Base-by-base conservation (phyloP, 2,888 invertebrate genomes). In the Sesia apiformis region DNA sequence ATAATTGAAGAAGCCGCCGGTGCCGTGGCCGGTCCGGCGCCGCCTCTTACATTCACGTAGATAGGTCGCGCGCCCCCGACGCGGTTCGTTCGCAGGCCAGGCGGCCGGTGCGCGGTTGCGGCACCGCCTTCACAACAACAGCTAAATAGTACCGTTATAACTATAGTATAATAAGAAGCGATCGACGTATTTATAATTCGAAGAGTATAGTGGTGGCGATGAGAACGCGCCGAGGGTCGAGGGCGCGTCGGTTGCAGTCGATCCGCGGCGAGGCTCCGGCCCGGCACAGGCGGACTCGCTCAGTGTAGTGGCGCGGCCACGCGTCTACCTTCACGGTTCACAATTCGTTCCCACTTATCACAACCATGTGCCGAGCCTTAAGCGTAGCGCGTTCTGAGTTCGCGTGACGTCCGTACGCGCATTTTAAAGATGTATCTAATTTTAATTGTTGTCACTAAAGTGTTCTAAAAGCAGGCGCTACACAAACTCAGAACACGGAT, bases 141-240 rank as follows among this genome's bases (percentile, higher is more conserved):
- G 81, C 87, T 86, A 83, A 78, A 78, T 79, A 80, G 72, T 80
- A 78, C 80, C 76, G 76, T 77, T 80, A 83, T 76, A 74, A 78
- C 65, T 78, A 81, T 86, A 85, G 72, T 73, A 77, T 83, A 78
- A 79, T 78, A 76, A 78, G 69, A 86, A 88, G 88, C 88, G 78
- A 78, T 82, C 74, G 78, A 78, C 74, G 75, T 76, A 78, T 83
- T 78, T 84, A 81, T 80, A 79, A 83, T 79, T 78, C 68, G 74
- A 78, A 78, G 78, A 77, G 69, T 77, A 78, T 70, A 69, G 68
- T 63, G 62, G 67, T 65, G 72, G 69, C 64, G 70, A 65, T 63
- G 72, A 58, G 68, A 66, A 62, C 65, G 69, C 69, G 68, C 65
- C 64, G 63, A 51, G 58, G 55, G 54, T 56, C 57, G 59, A 58